These are phyloP conservation scores for Cephus pulcher DNA, from an alignment of 2,888 invertebrate genomes.

Conservation along the genomic window DNA sequence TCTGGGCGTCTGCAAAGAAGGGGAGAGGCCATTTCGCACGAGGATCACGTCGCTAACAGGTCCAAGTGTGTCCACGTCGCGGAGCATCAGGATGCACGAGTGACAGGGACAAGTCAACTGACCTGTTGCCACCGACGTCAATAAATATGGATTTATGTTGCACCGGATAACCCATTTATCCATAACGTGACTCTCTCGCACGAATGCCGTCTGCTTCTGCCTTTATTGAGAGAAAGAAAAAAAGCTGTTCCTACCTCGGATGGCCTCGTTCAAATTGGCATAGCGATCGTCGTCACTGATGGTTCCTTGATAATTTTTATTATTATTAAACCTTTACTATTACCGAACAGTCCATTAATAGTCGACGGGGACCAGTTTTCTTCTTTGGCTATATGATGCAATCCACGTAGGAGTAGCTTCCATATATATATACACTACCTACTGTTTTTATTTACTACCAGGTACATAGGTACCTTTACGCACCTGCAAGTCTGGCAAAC, in stretches of 20 bases:
- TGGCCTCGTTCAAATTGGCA: neutral
- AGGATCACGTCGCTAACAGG: conserved; percentile 4
- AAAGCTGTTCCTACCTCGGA: neutral
- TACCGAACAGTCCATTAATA: neutral
- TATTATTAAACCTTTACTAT: neutral
- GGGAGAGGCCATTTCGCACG: conserved; percentile 1
- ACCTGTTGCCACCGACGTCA: conserved; percentile 17
- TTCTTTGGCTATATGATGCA: neutral
- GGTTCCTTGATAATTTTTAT: neutral
- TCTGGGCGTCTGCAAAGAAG: neutral
- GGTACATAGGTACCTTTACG: neutral
- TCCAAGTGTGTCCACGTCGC: conserved; percentile 1
- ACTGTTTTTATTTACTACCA: neutral
- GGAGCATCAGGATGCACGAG: neutral
- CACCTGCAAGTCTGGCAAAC: neutral
- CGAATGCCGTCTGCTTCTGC: neutral
- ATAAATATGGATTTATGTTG: conserved; percentile 36
- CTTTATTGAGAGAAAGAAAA: neutral
- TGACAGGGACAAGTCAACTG: conserved; percentile 4
- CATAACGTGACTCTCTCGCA: neutral
- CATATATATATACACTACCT: neutral
- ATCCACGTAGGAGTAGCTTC: neutral
- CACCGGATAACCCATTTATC: conserved; percentile 33
- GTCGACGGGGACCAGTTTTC: neutral
- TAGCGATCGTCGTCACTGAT: neutral